Conservation (phyloP, 1,140 invertebrate species). For the Halyomorpha halys region DNA sequence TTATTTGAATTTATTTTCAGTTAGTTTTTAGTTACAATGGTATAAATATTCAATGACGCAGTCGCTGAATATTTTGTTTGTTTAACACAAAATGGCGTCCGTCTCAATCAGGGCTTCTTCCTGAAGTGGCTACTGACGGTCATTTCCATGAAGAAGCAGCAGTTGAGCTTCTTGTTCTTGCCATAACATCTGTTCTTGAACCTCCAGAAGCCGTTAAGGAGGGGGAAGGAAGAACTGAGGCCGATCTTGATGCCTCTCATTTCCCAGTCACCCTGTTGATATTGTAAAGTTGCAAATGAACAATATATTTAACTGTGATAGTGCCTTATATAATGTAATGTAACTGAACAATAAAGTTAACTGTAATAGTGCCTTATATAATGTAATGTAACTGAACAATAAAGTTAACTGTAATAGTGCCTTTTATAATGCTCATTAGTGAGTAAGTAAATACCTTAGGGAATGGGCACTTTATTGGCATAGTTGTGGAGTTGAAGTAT, state of each 20-base stretch:
- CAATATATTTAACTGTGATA: neutral
- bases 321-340: neutral
- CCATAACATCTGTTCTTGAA: conserved; percentile 1
- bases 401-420: neutral
- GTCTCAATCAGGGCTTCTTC: neutral
- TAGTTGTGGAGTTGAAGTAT: conserved; percentile 7
- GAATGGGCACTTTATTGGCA: neutral
- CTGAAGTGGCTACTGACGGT: neutral
- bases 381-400: neutral
- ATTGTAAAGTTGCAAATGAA: neutral
- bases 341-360: neutral
- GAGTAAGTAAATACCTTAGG: neutral
- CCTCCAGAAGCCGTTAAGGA: conserved; percentile 9
- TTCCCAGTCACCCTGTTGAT: neutral
- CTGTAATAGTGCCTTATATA: neutral
- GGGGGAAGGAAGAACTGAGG: neutral
- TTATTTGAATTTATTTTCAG: no score
- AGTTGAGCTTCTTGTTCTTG: neutral
- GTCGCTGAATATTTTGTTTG: no score
- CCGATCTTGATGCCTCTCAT: conserved; percentile 12
- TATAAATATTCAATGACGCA: no score
- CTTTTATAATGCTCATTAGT: neutral
- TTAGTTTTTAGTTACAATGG: no score
- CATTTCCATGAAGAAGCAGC: conserved; percentile 16
- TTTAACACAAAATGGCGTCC: no score